Evolutionary conservation across 2,113 vertebrate genomes (phyloP).

Genomic region (Lonchura striata): DNA sequence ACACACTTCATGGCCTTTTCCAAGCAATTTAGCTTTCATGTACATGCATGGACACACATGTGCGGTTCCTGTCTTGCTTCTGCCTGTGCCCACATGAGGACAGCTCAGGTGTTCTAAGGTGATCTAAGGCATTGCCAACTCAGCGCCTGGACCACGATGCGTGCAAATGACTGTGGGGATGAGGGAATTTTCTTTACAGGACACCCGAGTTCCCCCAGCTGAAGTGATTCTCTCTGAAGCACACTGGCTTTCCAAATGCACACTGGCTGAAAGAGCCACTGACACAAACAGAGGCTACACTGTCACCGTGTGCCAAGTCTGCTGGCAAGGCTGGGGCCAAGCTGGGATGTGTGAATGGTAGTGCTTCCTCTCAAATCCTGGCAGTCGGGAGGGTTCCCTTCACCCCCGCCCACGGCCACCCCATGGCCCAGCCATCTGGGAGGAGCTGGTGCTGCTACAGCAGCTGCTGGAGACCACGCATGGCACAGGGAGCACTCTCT

Average conservation of each 20-base stretch:
- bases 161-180: not conserved
- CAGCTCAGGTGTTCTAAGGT: not conserved
- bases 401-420: not conserved
- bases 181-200: not conserved
- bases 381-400: not conserved
- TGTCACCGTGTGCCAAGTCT: not conserved
- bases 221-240: not conserved
- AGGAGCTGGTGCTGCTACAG: not conserved
- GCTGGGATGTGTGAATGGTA: not conserved
- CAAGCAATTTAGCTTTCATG: not conserved
- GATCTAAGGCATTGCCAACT: too few species aligned
- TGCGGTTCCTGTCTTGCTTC: rapidly evolving
- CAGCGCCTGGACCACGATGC: rapidly evolving
- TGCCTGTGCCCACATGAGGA: not conserved
- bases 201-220: not conserved
- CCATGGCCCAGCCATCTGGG: rapidly evolving
- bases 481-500: rapidly evolving
- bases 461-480: not conserved
- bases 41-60: rapidly evolving
- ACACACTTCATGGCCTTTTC: not conserved
- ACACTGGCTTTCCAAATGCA: not conserved
- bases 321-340: not conserved
- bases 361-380: not conserved
- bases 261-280: not conserved
- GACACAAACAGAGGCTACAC: not conserved